Conservation (phyloP, 2,113 vertebrate genomes). For the Macaca mulatta region DNA sequence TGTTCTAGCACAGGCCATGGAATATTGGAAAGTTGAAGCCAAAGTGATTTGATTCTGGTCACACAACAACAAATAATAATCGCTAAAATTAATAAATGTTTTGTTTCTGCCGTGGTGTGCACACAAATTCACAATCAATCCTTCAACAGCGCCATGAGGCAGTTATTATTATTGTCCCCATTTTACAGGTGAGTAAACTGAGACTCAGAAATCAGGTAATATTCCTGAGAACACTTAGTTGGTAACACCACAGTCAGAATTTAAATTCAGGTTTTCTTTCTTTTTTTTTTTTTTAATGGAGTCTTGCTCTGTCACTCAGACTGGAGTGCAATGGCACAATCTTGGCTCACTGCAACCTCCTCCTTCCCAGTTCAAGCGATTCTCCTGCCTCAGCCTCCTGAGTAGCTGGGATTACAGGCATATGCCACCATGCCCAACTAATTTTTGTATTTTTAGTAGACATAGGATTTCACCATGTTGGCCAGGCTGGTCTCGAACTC, state of each 20-base stretch:
- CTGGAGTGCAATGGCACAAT: too few species aligned
- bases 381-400: too few species aligned
- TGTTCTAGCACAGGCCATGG: background rate
- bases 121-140: background rate
- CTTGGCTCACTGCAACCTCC: too few species aligned
- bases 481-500: too few species aligned
- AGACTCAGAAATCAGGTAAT: background rate
- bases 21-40: background rate
- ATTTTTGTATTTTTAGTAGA: too few species aligned
- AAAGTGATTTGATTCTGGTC: background rate
- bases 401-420: too few species aligned
- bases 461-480: too few species aligned
- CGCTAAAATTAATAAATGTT: background rate
- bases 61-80: background rate
- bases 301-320: too few species aligned
- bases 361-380: too few species aligned
- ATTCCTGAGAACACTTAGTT: background rate
- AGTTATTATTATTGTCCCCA: background rate
- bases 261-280: background rate
- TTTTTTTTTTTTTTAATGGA: too few species aligned
- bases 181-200: background rate
- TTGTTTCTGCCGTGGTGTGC: background rate
- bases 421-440: too few species aligned
- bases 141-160: background rate
- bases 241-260: background rate